These are phyloP conservation scores for Nasua narica DNA, from an alignment of 2,797 vertebrate genomes.

Conservation along the genomic window DNA sequence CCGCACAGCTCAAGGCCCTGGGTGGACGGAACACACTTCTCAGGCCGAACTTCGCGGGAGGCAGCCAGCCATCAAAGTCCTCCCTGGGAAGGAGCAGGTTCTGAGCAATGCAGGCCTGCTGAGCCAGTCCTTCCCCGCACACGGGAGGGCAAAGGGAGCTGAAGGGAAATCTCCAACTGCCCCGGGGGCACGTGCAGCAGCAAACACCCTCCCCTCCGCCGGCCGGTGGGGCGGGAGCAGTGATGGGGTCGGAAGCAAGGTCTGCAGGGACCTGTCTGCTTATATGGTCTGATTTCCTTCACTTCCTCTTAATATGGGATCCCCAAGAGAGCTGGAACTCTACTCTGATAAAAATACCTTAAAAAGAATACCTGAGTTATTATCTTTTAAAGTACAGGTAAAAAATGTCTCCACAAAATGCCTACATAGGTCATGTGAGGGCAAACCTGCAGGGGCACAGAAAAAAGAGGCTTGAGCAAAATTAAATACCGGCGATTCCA, in stretches of 20 bases:
- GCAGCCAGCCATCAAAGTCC: not conserved
- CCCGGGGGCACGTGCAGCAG: not conserved
- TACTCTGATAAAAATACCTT: not conserved
- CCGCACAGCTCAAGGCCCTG: accelerated
- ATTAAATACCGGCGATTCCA: not conserved
- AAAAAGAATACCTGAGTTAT: not conserved
- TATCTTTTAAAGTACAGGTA: not conserved
- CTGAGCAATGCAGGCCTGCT: not conserved
- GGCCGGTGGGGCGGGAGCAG: not conserved
- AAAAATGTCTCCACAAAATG: not conserved
- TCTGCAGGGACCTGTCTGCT: not conserved
- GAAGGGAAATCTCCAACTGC: not conserved
- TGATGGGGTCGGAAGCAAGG: not conserved
- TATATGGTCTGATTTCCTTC: not conserved
- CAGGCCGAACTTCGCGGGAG: not conserved
- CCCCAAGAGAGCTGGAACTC: not conserved
- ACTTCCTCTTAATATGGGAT: not conserved
- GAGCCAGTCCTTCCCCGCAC: not conserved
- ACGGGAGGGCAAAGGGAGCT: not conserved
- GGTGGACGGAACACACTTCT: too few relatives aligned
- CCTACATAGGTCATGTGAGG: not conserved
- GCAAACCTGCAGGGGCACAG: not conserved
- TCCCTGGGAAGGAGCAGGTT: not conserved
- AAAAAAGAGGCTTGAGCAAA: not conserved
- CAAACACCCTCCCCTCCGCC: not conserved